Conservation (phyloP, 1,140 invertebrate genomes). For the Drosophila obscura region DNA sequence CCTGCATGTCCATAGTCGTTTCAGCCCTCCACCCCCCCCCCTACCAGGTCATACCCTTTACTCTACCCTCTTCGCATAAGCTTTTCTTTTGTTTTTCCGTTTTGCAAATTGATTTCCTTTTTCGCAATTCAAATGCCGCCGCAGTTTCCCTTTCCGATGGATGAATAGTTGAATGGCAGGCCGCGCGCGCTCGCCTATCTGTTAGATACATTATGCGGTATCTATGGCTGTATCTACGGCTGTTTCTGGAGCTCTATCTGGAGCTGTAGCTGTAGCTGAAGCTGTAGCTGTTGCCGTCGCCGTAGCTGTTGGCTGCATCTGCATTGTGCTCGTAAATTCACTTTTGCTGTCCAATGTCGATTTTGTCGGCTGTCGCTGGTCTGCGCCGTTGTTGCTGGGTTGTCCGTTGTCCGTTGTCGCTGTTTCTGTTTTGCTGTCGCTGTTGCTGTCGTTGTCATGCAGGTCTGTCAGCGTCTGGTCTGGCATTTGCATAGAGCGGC, state of each 20-base stretch:
- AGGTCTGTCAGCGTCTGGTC: conserved; percentile 52
- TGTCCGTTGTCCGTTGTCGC: conserved; percentile 11
- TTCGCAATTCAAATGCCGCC: conserved; percentile 29
- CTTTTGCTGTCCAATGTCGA: conserved; percentile 48
- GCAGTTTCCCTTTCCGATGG: conserved; percentile 32
- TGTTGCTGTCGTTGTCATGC: conserved; percentile 64
- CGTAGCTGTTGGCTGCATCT: conserved; percentile 26
- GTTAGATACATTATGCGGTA: conserved; percentile 76
- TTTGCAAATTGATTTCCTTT: conserved; percentile 41
- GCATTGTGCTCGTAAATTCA: conserved; percentile 75
- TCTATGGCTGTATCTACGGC: conserved; percentile 37
- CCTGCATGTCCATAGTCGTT: neutral
- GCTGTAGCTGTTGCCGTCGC: too few relatives aligned
- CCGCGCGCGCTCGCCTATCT: conserved; percentile 37
- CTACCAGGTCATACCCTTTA: too few relatives aligned
- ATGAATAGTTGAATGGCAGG: neutral
- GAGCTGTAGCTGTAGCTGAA: too few relatives aligned
- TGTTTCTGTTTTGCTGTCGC: conserved; percentile 9
- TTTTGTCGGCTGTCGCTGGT: conserved; percentile 2
- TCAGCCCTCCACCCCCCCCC: too few relatives aligned
- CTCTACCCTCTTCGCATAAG: too few relatives aligned
- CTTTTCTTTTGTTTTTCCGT: neutral
- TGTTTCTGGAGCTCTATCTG: too few relatives aligned
- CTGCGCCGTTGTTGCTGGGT: neutral
- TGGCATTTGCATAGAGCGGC: conserved; percentile 48